Percentiles rank a stretch among this genome's conserved stretches.
Conservation (phyloP, 2,888 invertebrate genomes). For the Liodrosophila aerea region DNA sequence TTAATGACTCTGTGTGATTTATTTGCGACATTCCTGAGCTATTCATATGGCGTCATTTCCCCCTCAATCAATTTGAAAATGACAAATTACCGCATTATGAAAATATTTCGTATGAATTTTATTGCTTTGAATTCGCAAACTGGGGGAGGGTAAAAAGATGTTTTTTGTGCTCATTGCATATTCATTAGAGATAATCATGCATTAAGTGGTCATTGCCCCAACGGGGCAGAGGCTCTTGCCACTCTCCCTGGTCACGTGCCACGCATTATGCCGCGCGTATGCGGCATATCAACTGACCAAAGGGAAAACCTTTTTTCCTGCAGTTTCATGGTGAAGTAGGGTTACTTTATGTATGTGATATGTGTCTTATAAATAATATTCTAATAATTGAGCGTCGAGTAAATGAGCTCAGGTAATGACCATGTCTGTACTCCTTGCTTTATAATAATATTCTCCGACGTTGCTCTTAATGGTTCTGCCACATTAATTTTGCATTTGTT, state of each 20-base stretch:
- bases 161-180: conserved; percentile 58
- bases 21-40: conserved; percentile 1
- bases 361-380: conserved; percentile 73
- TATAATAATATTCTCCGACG: conserved; percentile 10
- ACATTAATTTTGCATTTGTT: conserved; percentile 74
- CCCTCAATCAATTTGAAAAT: conserved; percentile 34
- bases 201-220: conserved; percentile 60
- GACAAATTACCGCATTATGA: conserved; percentile 40
- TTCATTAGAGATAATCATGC: conserved; percentile 73
- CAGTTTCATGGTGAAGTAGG: neutral
- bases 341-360: neutral
- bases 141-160: too few species aligned
- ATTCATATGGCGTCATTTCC: neutral
- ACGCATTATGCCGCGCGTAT: conserved; percentile 53
- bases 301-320: conserved; percentile 7
- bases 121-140: conserved; percentile 21
- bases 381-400: conserved; percentile 68
- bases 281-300: conserved; percentile 43
- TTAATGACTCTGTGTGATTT: too few species aligned
- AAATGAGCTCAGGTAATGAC: conserved; percentile 37
- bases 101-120: conserved; percentile 47
- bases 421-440: conserved; percentile 23
- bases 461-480: conserved; percentile 28
- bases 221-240: neutral
- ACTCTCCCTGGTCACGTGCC: conserved; percentile 46